These are phyloP conservation scores for Seira sanloemensis DNA, from an alignment of 2,888 invertebrate genomes.

Conservation along the genomic window DNA sequence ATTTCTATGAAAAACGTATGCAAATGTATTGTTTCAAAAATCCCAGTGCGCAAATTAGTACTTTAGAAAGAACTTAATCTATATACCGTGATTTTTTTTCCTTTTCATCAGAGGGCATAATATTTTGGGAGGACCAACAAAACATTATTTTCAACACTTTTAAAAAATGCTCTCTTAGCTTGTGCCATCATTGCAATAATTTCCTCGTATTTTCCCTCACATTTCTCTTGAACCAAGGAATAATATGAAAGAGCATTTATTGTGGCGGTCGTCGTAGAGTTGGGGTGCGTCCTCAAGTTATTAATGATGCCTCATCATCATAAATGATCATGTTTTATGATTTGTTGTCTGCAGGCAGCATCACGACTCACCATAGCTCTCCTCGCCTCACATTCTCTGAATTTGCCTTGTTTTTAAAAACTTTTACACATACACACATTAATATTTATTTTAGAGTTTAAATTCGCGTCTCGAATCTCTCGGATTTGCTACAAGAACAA, in stretches of 20 bases:
- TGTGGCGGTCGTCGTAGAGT: background rate
- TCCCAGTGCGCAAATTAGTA: too few relatives aligned
- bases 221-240: too few relatives aligned
- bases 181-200: background rate
- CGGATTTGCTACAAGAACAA: too few relatives aligned
- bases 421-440: too few relatives aligned
- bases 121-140: background rate
- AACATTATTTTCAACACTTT: too few relatives aligned
- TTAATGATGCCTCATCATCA: conserved; percentile 46
- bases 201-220: background rate
- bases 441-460: too few relatives aligned
- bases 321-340: conserved; percentile 47
- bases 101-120: background rate
- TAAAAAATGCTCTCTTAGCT: background rate
- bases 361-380: conserved; percentile 13
- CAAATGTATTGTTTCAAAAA: too few relatives aligned
- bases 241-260: background rate
- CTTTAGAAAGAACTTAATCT: too few relatives aligned
- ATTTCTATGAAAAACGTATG: too few relatives aligned
- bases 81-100: too few relatives aligned
- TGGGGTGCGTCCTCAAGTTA: conserved; percentile 48
- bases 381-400: too few relatives aligned
- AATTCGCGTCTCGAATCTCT: too few relatives aligned
- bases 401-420: background rate
- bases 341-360: conserved; percentile 19